These are phyloP conservation scores for Chiridota heheva DNA, from an alignment of 35 echinoderm and acorn worm genomes.

Conservation along the genomic window DNA sequence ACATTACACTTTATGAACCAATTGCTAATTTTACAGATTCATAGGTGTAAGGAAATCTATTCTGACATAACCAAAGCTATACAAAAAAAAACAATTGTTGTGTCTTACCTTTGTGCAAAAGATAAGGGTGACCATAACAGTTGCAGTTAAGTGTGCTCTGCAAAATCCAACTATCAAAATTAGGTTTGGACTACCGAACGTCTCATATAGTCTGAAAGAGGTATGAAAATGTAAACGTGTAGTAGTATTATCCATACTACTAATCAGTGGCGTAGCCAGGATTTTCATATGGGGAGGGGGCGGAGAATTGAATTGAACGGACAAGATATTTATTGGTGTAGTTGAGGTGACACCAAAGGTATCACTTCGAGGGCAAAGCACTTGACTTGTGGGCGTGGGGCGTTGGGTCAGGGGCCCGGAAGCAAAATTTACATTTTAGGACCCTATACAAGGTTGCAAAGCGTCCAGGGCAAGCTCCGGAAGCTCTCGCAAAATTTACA, in stretches of 20 bases:
- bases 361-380: background rate
- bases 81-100: background rate
- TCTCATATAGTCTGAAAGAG: slow-evolving; percentile 5
- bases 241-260: background rate
- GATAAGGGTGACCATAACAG: slow-evolving; percentile 46
- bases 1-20: background rate
- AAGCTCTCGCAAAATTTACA: too few relatives aligned
- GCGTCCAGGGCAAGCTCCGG: too few relatives aligned
- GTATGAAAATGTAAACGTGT: background rate
- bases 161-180: slow-evolving; percentile 14
- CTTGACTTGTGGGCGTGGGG: background rate
- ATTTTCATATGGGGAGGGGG: too few relatives aligned
- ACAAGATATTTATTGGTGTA: background rate
- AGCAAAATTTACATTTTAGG: too few relatives aligned
- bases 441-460: too few relatives aligned
- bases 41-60: background rate
- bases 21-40: background rate
- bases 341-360: background rate
- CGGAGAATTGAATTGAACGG: too few relatives aligned
- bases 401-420: background rate
- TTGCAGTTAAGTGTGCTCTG: slow-evolving; percentile 22
- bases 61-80: background rate
- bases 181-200: slow-evolving; percentile 40
- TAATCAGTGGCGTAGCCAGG: background rate
- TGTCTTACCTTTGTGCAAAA: slow-evolving; percentile 46